These are phyloP conservation scores for Cervus canadensis DNA, from an alignment of 2,113 vertebrate genomes.

Conservation along the genomic window DNA sequence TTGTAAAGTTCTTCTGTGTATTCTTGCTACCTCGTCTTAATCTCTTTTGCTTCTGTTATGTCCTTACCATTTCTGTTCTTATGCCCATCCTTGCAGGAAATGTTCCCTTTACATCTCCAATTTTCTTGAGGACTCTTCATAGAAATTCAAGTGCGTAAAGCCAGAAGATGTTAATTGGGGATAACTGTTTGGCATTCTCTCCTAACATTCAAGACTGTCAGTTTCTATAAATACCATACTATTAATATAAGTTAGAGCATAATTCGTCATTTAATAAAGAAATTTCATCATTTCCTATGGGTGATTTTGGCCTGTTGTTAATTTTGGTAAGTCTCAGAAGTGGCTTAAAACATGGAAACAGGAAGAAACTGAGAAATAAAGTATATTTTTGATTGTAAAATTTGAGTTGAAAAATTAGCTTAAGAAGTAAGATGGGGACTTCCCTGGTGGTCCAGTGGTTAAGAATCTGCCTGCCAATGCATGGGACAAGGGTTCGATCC, in stretches of 20 bases:
- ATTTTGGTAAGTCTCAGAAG: background rate
- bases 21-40: background rate
- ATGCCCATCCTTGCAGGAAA: background rate
- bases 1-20: background rate
- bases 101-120: background rate
- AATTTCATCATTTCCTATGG: background rate
- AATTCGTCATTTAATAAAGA: slow-evolving; percentile 15
- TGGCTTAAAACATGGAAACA: background rate
- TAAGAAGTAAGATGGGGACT: background rate
- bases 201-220: background rate
- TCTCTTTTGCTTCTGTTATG: background rate
- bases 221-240: background rate
- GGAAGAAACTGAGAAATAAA: background rate
- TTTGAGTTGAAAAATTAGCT: background rate
- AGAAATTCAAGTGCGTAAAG: slow-evolving; percentile 3
- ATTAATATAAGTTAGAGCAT: background rate
- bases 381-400: slow-evolving; percentile 7
- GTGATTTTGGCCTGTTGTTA: background rate
- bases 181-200: background rate
- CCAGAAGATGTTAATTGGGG: background rate
- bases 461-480: background rate
- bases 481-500: background rate
- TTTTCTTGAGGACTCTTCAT: background rate
- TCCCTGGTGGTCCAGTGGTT: background rate
- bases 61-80: background rate